Percentiles rank a stretch among this genome's conserved stretches.
Conservation (phyloP, 2,888 invertebrate species). For the Steromphala cineraria region DNA sequence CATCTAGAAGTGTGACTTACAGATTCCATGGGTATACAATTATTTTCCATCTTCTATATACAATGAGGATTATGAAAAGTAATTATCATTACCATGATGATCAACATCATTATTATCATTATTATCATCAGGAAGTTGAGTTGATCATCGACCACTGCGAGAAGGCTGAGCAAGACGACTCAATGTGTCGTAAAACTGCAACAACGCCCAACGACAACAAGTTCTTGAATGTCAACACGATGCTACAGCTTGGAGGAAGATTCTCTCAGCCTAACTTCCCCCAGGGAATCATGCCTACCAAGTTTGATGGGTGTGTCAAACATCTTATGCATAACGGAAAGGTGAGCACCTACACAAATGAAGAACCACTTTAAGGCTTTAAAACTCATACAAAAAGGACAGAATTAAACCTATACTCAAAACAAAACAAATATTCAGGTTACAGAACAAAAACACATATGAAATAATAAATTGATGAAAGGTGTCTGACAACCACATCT, state of each 20-base stretch:
- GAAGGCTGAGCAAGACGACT: conserved; percentile 91
- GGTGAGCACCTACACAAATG: conserved; percentile 56
- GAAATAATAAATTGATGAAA: no score
- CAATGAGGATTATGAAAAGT: no score
- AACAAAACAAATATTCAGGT: no score
- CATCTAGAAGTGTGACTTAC: no score
- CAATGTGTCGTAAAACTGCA: conserved; percentile 92
- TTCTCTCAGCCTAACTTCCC: conserved; percentile 33
- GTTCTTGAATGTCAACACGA: conserved; percentile 95
- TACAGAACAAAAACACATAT: no score
- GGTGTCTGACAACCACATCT: conserved; percentile 88
- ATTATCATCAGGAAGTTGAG: conserved; percentile 81
- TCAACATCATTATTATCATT: no score
- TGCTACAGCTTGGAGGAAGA: conserved; percentile 92
- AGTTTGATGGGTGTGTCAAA: conserved; percentile 96
- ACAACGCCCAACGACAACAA: conserved; percentile 95
- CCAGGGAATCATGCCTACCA: conserved; percentile 77
- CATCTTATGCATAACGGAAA: conserved; percentile 95
- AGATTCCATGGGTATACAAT: no score
- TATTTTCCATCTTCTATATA: no score
- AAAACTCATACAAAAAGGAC: no score
- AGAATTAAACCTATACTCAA: no score
- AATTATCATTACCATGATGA: no score
- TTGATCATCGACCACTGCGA: conserved; percentile 95
- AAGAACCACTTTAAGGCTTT: no score